Conservation (phyloP, 2,113 vertebrate species). For the Clarias gariepinus region DNA sequence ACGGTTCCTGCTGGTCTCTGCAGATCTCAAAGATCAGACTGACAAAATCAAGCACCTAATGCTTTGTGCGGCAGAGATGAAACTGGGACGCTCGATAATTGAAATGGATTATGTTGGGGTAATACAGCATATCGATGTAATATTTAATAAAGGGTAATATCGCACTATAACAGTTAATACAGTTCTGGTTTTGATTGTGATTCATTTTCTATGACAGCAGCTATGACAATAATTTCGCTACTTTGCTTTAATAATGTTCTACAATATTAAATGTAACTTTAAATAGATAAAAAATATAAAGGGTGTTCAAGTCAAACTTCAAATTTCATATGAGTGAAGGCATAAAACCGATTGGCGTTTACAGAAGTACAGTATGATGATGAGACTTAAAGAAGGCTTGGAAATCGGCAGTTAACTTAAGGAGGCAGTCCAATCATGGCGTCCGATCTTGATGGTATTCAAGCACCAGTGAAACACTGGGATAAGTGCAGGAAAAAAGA, state of each 20-base stretch:
- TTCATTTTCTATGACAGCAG: not conserved
- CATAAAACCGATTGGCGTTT: no score
- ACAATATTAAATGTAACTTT: not conserved
- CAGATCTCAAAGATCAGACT: not conserved
- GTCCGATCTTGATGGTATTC: no score
- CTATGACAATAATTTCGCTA: not conserved
- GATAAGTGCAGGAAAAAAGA: no score
- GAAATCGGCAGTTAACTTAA: no score
- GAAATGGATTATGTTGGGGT: not conserved
- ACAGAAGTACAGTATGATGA: no score
- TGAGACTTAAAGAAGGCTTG: no score
- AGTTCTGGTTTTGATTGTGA: not conserved
- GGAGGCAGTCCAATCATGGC: no score
- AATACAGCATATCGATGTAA: not conserved
- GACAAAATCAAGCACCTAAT: not conserved
- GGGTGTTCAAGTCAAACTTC: no score
- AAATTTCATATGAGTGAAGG: no score
- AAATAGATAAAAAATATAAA: not conserved
- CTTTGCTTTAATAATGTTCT: not conserved
- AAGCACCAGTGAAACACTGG: no score
- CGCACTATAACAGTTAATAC: not conserved
- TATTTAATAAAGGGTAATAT: not conserved
- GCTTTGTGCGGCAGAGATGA: not conserved
- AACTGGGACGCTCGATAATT: not conserved
- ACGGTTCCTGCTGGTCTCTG: conserved; percentile 43